Evolutionary conservation across 2,113 vertebrate species (phyloP).

Genomic region (Serranochromis macrocephalus): DNA sequence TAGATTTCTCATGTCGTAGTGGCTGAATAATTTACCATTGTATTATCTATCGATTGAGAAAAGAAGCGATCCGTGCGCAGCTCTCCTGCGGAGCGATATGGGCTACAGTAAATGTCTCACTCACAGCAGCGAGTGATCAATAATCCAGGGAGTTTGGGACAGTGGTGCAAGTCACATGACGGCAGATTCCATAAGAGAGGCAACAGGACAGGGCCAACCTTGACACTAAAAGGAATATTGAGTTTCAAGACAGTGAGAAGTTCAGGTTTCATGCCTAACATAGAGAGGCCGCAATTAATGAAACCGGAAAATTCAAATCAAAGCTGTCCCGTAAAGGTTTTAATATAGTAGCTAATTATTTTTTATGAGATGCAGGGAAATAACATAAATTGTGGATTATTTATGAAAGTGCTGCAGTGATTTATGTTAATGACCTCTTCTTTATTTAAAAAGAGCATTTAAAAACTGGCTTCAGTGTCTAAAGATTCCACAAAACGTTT

Average conservation of each 20-base stretch:
- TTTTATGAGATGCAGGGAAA: neutral
- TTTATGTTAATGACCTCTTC: neutral
- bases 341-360: neutral
- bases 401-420: neutral
- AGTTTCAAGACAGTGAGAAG: slow-evolving; percentile 59
- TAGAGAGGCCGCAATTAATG: slow-evolving; percentile 56
- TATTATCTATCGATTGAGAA: slow-evolving; percentile 22
- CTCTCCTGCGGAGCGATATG: slow-evolving; percentile 1
- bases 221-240: slow-evolving; percentile 68
- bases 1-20: neutral
- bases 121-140: slow-evolving; percentile 45
- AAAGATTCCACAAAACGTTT: neutral
- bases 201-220: slow-evolving; percentile 47
- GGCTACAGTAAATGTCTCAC: slow-evolving; percentile 44
- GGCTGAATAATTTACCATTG: slow-evolving; percentile 30
- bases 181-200: slow-evolving; percentile 57
- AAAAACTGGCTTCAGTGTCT: neutral
- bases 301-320: slow-evolving; percentile 33
- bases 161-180: slow-evolving; percentile 43
- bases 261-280: slow-evolving; percentile 56
- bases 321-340: neutral
- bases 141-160: slow-evolving; percentile 44
- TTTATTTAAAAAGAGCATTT: neutral
- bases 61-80: neutral
- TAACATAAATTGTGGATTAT: neutral